Conservation (phyloP, 2,797 vertebrate genomes). For the Sparidentex hasta region DNA sequence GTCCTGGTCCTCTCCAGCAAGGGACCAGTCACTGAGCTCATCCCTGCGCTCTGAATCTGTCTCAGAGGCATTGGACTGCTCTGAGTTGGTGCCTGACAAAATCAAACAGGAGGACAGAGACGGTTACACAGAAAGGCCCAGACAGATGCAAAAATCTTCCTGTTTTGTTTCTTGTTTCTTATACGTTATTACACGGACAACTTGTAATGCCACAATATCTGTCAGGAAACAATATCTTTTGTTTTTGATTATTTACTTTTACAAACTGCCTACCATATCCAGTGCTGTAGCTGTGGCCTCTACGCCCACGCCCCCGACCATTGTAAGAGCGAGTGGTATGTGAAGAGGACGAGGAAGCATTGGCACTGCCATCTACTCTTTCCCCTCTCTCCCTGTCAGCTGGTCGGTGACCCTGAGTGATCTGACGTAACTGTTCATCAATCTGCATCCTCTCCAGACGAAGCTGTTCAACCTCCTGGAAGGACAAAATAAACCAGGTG, state of each 20-base stretch:
- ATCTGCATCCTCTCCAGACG: conserved; percentile 97
- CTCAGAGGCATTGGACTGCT: conserved; percentile 97
- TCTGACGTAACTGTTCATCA: conserved; percentile 96
- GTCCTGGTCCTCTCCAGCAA: conserved; percentile 93
- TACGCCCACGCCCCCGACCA: conserved; percentile 92
- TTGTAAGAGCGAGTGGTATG: conserved; percentile 94
- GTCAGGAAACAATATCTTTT: neutral
- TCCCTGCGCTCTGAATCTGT: conserved; percentile 97
- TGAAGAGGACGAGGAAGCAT: conserved; percentile 82
- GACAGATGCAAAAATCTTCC: too few species aligned
- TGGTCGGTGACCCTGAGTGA: conserved; percentile 95
- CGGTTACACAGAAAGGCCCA: neutral
- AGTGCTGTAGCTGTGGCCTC: conserved; percentile 93
- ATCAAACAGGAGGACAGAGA: conserved; percentile 22
- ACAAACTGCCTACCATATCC: conserved; percentile 89
- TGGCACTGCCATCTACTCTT: conserved; percentile 87
- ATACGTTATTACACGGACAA: neutral
- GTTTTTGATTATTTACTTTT: neutral
- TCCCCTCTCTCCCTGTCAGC: conserved; percentile 86
- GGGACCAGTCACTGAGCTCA: conserved; percentile 97
- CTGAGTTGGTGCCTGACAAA: conserved; percentile 93
- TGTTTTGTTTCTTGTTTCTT: neutral
- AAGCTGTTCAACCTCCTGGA: conserved; percentile 96
- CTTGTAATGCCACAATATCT: neutral
- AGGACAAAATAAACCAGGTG: neutral